Percentiles rank a stretch among this genome's conserved stretches.
These are phyloP conservation scores for Sylvicola cinctus DNA, from an alignment of 2,888 invertebrate species.

Conservation along the genomic window DNA sequence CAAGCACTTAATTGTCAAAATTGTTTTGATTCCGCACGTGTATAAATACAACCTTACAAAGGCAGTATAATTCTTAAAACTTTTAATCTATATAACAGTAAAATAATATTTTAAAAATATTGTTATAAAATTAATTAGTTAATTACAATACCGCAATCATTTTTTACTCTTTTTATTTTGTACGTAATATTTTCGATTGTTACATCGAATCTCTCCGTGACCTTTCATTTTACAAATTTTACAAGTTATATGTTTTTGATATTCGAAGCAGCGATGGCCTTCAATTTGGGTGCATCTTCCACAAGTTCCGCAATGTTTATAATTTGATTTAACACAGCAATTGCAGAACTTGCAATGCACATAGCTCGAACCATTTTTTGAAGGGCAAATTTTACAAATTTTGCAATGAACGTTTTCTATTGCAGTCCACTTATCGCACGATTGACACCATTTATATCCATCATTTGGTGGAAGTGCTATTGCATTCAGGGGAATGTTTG, in stretches of 20 bases:
- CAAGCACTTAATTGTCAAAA: too few relatives aligned
- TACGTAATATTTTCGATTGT: slow-evolving; percentile 9
- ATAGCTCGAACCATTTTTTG: slow-evolving; percentile 52
- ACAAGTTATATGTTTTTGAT: slow-evolving; percentile 19
- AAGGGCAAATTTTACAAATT: slow-evolving; percentile 47
- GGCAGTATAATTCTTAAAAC: too few relatives aligned
- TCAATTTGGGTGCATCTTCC: slow-evolving; percentile 34
- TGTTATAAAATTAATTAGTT: too few relatives aligned
- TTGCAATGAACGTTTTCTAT: slow-evolving; percentile 53
- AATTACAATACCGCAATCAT: too few relatives aligned
- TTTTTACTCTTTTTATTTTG: too few relatives aligned
- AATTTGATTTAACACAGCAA: slow-evolving; percentile 68
- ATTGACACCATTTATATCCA: slow-evolving; percentile 51
- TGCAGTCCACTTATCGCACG: slow-evolving; percentile 49
- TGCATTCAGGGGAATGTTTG: slow-evolving; percentile 41
- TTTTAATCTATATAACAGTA: too few relatives aligned
- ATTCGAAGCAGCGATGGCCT: slow-evolving; percentile 31
- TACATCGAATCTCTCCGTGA: slow-evolving; percentile 19
- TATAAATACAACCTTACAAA: too few relatives aligned
- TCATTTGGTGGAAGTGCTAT: slow-evolving; percentile 24
- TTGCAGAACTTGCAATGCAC: slow-evolving; percentile 42
- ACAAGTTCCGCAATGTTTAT: slow-evolving; percentile 58
- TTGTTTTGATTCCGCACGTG: too few relatives aligned
- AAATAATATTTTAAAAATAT: too few relatives aligned
- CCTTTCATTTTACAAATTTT: slow-evolving; percentile 19